phyloP scores from a whole-genome alignment of 2,797 vertebrate species.

The Sternarchorhynchus goeldii region DNA sequence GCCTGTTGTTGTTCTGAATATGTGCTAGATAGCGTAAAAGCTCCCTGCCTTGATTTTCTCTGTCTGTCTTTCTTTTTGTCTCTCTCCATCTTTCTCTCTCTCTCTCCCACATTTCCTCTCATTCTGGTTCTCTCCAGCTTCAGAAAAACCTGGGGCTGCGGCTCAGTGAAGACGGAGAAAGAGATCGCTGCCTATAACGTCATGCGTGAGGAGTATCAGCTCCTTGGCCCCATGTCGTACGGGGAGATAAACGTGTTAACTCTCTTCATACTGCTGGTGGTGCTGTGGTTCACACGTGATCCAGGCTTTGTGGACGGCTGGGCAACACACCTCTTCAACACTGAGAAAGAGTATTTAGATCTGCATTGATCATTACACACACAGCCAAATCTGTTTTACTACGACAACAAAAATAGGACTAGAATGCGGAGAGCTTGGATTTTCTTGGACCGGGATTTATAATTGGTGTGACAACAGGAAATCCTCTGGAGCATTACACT shows the following conservation, averaged over 20 bases:
- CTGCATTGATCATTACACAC: not conserved
- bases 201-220: slow-evolving; percentile 78
- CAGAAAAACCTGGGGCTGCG: slow-evolving; percentile 78
- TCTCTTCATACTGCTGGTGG: slow-evolving; percentile 82
- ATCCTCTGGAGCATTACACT: not conserved
- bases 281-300: slow-evolving; percentile 92
- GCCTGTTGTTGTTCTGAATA: too few relatives aligned
- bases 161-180: slow-evolving; percentile 64
- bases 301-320: slow-evolving; percentile 91
- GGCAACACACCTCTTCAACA: slow-evolving; percentile 79
- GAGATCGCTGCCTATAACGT: slow-evolving; percentile 75
- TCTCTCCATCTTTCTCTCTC: not conserved
- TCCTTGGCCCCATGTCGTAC: slow-evolving; percentile 82
- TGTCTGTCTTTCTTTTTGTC: not conserved
- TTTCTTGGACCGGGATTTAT: not conserved
- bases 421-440: too few relatives aligned
- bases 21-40: too few relatives aligned
- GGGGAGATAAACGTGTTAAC: slow-evolving; percentile 82
- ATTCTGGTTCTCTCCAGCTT: slow-evolving; percentile 70
- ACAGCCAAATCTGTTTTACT: not conserved
- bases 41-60: too few relatives aligned
- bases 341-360: slow-evolving; percentile 78
- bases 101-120: not conserved
- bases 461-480: not conserved
- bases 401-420: too few relatives aligned